A percentile compares a stretch with the other conserved stretches of the same genome.
Evolutionary conservation across 2,888 invertebrate species (phyloP).

Genomic region (Criorhina ranunculi): DNA sequence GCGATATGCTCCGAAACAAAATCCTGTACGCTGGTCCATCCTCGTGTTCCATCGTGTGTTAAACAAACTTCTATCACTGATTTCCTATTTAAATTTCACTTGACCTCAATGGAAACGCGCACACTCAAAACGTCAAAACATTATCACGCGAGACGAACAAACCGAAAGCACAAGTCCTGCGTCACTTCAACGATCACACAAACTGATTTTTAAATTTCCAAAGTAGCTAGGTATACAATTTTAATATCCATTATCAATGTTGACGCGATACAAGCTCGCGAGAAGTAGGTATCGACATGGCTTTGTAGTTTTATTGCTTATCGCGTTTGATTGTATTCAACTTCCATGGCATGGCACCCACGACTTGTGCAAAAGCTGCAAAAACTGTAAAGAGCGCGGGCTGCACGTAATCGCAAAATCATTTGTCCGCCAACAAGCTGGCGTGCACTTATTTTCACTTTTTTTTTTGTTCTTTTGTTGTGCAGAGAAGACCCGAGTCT

Average conservation of each 20-base stretch:
- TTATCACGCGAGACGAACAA: neutral
- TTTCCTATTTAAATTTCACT: neutral
- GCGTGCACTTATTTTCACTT: slow-evolving; percentile 17
- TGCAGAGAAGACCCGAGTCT: slow-evolving; percentile 45
- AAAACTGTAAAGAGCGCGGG: slow-evolving; percentile 20
- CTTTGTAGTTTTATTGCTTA: slow-evolving; percentile 60
- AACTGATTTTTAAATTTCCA: slow-evolving; percentile 66
- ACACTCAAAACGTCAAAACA: slow-evolving; percentile 28
- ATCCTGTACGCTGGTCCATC: slow-evolving; percentile 78
- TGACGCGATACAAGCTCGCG: slow-evolving; percentile 59
- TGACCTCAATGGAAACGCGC: slow-evolving; percentile 2
- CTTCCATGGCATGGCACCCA: slow-evolving; percentile 41
- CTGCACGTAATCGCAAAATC: slow-evolving; percentile 39
- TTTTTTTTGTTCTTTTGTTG: slow-evolving; percentile 19
- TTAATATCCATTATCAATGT: slow-evolving; percentile 62
- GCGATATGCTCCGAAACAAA: slow-evolving; percentile 82
- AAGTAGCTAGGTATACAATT: slow-evolving; percentile 14
- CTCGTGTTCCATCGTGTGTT: slow-evolving; percentile 37
- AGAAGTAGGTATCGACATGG: slow-evolving; percentile 36
- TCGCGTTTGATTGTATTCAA: slow-evolving; percentile 62
- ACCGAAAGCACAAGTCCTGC: slow-evolving; percentile 40
- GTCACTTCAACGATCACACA: slow-evolving; percentile 44
- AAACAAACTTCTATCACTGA: neutral
- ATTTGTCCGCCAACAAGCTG: slow-evolving; percentile 41
- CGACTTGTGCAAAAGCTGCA: slow-evolving; percentile 12